A percentile compares a stretch with the other conserved stretches of the same genome.
These are phyloP conservation scores for Cistogaster globosa DNA, from an alignment of 2,888 invertebrate genomes.

Conservation along the genomic window DNA sequence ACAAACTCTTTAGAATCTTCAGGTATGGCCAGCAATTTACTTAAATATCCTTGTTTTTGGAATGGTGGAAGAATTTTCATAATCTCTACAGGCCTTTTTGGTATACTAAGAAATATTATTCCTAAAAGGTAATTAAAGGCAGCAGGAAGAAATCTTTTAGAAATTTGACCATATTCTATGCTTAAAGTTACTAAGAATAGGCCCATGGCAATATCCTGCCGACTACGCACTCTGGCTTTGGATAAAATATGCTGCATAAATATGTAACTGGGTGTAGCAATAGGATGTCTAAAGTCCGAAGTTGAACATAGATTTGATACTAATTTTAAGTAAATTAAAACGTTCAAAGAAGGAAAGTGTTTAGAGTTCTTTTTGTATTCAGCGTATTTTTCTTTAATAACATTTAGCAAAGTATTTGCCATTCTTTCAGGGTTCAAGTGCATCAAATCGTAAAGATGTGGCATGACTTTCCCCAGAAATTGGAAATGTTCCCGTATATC, in stretches of 20 bases:
- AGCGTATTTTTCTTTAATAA: conserved; percentile 89
- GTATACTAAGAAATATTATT: conserved; percentile 88
- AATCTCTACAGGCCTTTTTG: conserved; percentile 85
- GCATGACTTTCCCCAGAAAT: conserved; percentile 85
- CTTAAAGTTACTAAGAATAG: conserved; percentile 89
- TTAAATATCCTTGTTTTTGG: conserved; percentile 84
- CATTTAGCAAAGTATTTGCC: conserved; percentile 87
- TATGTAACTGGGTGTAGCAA: conserved; percentile 92
- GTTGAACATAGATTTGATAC: conserved; percentile 91
- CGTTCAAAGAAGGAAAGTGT: conserved; percentile 87
- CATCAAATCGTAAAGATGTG: conserved; percentile 87
- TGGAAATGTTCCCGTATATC: conserved; percentile 85
- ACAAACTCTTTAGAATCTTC: conserved; percentile 75
- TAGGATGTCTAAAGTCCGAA: conserved; percentile 94
- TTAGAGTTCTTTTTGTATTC: conserved; percentile 86
- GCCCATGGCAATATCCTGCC: conserved; percentile 89
- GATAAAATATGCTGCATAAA: conserved; percentile 92
- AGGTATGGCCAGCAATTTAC: conserved; percentile 85
- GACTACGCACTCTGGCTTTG: conserved; percentile 86
- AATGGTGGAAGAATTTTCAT: conserved; percentile 89
- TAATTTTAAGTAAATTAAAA: conserved; percentile 91
- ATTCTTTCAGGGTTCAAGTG: conserved; percentile 88
- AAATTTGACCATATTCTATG: conserved; percentile 90
- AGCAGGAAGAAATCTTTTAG: conserved; percentile 92
- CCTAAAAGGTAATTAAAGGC: conserved; percentile 91